These are phyloP conservation scores for Melanotaenia nigrans DNA, from an alignment of 2,797 vertebrate genomes.

Conservation along the genomic window DNA sequence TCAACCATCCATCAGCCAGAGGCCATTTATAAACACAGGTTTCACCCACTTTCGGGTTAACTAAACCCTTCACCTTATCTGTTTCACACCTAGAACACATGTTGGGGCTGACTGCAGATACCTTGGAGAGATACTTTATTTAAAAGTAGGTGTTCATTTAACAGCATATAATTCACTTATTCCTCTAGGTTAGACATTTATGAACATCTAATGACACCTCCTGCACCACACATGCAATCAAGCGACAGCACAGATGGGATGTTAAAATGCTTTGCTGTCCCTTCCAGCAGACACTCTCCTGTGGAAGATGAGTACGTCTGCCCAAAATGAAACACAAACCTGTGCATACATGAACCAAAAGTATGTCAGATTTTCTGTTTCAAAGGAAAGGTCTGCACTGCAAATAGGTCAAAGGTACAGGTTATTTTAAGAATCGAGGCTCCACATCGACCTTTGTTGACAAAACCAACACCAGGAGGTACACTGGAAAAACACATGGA, in stretches of 20 bases:
- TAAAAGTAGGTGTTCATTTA: slow-evolving; percentile 21
- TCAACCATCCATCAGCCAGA: slow-evolving; percentile 31
- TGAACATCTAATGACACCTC: slow-evolving; percentile 10
- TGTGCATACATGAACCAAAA: slow-evolving; percentile 6
- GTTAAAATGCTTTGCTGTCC: slow-evolving; percentile 16
- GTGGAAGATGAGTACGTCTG: slow-evolving; percentile 19
- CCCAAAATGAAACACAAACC: slow-evolving; percentile 25
- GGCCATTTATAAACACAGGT: slow-evolving; percentile 41
- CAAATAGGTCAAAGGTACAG: slow-evolving; percentile 53
- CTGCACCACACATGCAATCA: slow-evolving; percentile 7
- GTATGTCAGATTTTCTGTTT: slow-evolving; percentile 3
- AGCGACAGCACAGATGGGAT: slow-evolving; percentile 16
- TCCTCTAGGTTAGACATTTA: slow-evolving; percentile 15
- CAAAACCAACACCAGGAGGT: slow-evolving; percentile 38
- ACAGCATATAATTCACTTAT: slow-evolving; percentile 13
- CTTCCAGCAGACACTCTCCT: slow-evolving; percentile 12
- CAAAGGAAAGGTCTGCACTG: slow-evolving; percentile 18
- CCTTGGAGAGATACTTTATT: slow-evolving; percentile 15
- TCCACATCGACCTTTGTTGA: slow-evolving; percentile 40
- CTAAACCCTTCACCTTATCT: slow-evolving; percentile 42
- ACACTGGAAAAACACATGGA: slow-evolving; percentile 41
- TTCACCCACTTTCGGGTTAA: slow-evolving; percentile 48
- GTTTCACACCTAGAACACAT: slow-evolving; percentile 38
- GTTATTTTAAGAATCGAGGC: slow-evolving; percentile 41
- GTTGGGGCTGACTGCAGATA: slow-evolving; percentile 40